Evolutionary conservation across 2,113 vertebrate genomes (phyloP), one percentile per base, ranked within the genome.

Genomic region (Noctilio leporinus): DNA sequence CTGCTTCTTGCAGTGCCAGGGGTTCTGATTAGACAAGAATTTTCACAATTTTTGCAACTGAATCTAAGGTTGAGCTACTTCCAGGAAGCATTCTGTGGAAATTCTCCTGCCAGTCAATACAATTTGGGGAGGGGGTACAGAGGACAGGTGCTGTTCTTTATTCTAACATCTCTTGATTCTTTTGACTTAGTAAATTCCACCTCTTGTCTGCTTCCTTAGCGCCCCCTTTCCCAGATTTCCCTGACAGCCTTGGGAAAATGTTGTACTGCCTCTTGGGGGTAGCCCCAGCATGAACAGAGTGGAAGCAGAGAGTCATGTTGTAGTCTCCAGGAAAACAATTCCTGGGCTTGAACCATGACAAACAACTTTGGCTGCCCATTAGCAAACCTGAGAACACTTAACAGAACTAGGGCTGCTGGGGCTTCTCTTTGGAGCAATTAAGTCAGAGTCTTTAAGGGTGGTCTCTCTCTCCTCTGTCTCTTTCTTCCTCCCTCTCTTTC

Each of bases 1-100:
- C 57, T 53, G 83, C 89, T 86, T 1, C 82, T 90, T 22, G 67
- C 19, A 35, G 57, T 77, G 77, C 91, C 91, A 93, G 82, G 69
- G 75, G 28, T 77, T 96, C 91, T 91, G 83, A 89, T 53, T 96
- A 94, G 94, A 69, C 77, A 83, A 38, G 40, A 75, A 49, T 93
- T 80, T 85, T 84, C 96, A 95, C 86, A 64, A n/a, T 93, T 93
- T 94, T 89, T 93, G 93, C 89, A 91, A 53, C 72, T 40, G 59
- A 94, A 86, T 78, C 86, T 35, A 87, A 92, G 51, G 64, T 22
- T 75, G 93, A 80, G 64, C 73, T n/a, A 89, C 59, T 78, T 86
- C 89, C 53, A 75, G 89, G 88, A 94, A 94, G 81, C 85, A 38
- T 70, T 92, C 93, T 95, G 84, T 73, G 89, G 86, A 95, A 88